Evolutionary conservation across 2,888 invertebrate species (phyloP), one percentile per base, ranked within the genome.

Genomic region (Chromoteleia sp.): DNA sequence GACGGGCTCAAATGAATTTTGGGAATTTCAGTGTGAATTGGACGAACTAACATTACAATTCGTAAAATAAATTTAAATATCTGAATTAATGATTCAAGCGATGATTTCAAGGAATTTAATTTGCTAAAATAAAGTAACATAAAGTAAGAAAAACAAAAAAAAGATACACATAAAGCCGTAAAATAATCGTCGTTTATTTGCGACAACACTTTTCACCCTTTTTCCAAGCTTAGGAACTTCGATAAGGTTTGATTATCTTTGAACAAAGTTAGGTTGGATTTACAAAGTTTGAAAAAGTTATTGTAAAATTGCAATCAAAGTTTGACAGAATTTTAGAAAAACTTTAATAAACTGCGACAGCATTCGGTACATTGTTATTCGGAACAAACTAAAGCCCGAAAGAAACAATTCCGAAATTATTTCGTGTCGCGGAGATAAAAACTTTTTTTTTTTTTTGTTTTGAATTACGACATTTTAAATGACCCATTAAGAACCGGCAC

Each of bases 241-340:
- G 45, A 77, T 50, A 54, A 52, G 12, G 43, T 21, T 39, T 68
- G 67, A 54, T 77, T 68, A 25, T 54, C 50, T 52, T 61, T 50
- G 45, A 50, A 50, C 54, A 36, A 33, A 77, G 77, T 77, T 70
- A 48, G 50, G 17, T 52, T 12, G 50, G 39, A 68, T 76, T 63
- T 54, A 29, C 19, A 70, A 61, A 68, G 14, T 77, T 61, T 29
- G 4, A 25, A 54, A 59, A 77, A 56, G 45, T 75, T 70, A 63
- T 54, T 77, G 70, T 48, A 54, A 77, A 77, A 68, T 77, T 36
- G 68, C 54, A 41, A 63, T 52, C 41, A 41, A 70, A 70, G 63
- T 77, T 70, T 63, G 68, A 56, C 56, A 77, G 50, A 61, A 61
- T 52, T 68, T 54, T 30, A 25, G 36, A 67, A 50, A 25, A 68